Evolutionary conservation across 2,888 invertebrate species (phyloP).

Genomic region (Uloborus plumipes): DNA sequence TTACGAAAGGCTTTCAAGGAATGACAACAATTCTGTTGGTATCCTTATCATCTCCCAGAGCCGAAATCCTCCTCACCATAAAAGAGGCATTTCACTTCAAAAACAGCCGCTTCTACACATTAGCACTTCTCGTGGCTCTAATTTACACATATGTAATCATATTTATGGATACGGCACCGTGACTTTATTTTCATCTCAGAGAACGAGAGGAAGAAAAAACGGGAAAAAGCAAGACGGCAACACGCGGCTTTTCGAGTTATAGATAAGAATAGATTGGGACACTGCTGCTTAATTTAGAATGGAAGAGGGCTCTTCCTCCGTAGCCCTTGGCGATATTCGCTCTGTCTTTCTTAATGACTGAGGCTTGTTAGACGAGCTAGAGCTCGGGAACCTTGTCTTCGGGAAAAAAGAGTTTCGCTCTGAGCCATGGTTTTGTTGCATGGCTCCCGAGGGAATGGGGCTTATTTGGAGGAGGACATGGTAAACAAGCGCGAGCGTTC

Average conservation of each 20-base stretch:
- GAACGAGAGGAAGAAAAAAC: not conserved
- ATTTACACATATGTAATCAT: slow-evolving; percentile 64
- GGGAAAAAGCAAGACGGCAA: slow-evolving; percentile 7
- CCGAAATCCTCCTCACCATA: too few species aligned
- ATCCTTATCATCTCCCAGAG: too few species aligned
- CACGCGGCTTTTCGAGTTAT: slow-evolving; percentile 39
- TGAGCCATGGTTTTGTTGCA: slow-evolving; percentile 2
- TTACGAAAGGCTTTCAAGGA: too few species aligned
- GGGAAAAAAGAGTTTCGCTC: slow-evolving; percentile 3
- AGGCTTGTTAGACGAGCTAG: slow-evolving; percentile 42
- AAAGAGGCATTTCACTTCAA: not conserved
- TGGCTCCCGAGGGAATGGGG: slow-evolving; percentile 20
- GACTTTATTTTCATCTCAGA: slow-evolving; percentile 51
- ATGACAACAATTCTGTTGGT: too few species aligned
- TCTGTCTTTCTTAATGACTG: slow-evolving; percentile 46
- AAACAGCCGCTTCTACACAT: slow-evolving; percentile 33
- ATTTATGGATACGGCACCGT: slow-evolving; percentile 58
- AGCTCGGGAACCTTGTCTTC: slow-evolving; percentile 2
- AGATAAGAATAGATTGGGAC: slow-evolving; percentile 56
- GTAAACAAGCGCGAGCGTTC: slow-evolving; percentile 25
- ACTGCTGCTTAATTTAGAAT: slow-evolving; percentile 53
- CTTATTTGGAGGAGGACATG: not conserved
- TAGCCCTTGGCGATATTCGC: not conserved
- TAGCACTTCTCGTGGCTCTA: slow-evolving; percentile 41
- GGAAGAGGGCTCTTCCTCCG: slow-evolving; percentile 1